Evolutionary conservation across 2,888 invertebrate genomes (phyloP).

Genomic region (Erebia epiphron): DNA sequence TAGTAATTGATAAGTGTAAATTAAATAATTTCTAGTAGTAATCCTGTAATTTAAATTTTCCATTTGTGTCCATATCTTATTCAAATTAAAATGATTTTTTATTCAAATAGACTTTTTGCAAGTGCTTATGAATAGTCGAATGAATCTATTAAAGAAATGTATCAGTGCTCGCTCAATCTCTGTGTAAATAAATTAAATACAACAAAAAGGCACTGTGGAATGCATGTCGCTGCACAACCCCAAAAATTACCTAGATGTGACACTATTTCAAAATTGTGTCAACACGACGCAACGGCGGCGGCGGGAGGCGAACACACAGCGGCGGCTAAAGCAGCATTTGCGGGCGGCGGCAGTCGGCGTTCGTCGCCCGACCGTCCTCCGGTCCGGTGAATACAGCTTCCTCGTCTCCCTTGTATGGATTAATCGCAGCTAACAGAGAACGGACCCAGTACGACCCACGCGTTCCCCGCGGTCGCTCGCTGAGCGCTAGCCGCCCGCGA

Average conservation of each 20-base stretch:
- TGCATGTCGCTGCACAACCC: conserved; percentile 56
- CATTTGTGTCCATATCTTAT: not conserved
- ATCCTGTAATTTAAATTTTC: not conserved
- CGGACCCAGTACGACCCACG: conserved; percentile 74
- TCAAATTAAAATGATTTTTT: no score
- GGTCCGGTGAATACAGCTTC: conserved; percentile 80
- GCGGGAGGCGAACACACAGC: conserved; percentile 48
- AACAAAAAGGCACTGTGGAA: conserved; percentile 22
- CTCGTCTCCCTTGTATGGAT: conserved; percentile 77
- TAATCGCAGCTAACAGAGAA: conserved; percentile 70
- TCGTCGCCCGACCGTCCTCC: conserved; percentile 70
- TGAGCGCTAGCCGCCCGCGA: conserved; percentile 42
- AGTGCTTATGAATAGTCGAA: no score
- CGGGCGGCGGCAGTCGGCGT: conserved; percentile 56
- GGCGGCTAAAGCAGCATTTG: conserved; percentile 57
- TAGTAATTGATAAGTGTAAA: not conserved
- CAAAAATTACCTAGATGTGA: conserved; percentile 60
- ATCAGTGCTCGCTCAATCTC: no score
- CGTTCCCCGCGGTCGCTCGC: conserved; percentile 66
- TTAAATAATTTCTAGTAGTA: not conserved
- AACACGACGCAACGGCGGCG: conserved; percentile 65
- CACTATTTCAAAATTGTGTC: conserved; percentile 77
- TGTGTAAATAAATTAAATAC: not conserved
- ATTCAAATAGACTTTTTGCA: no score
- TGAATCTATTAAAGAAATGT: no score